Evolutionary conservation across 1,140 invertebrate genomes (phyloP), one percentile per base, ranked within the genome.

Genomic region (Battus philenor): DNA sequence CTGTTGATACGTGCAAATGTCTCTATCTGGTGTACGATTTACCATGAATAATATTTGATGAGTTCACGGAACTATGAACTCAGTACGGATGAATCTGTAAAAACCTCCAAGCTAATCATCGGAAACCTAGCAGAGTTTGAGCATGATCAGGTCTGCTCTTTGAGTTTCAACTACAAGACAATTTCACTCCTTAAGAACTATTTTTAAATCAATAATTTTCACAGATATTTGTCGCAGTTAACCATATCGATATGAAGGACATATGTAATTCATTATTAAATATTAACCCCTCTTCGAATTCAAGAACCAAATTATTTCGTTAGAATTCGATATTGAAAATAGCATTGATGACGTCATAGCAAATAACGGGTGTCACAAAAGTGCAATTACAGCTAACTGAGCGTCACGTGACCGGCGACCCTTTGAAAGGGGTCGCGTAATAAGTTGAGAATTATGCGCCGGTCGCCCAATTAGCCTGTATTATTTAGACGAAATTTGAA

Each of bases 401-500:
- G 31, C 18, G 41, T 13, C 62, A 58, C 55, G 62, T 59, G 62
- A 39, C 47, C 30, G 16, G 54, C 44, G 46, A 26, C 45, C 53
- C 51, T 48, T 54, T 54, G 50, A 45, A 59, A 47, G 50, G 44
- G 38, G 26, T 51, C 51, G 34, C 9, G n/a, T 41, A 41, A 33
- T 33, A 33, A 41, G 16, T 41, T 41, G 22, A 20, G 56, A 64
- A 65, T 68, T 62, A 58, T 51, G 57, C 46, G 52, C 58, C 51
- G 31, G 51, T 41, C 45, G 47, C 47, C 51, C 61, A 68, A 68
- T 65, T 68, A 59, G 54, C 15, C 26, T 26, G 38, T 56, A 62
- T 62, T 62, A 68, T 65, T 62, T 59, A 47, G 44, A 44, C 44
- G 41, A 56, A 56, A 60, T 65, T 29, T 16, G 24, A 5, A 41